Percentiles rank a stretch among this genome's conserved stretches.
phyloP scores from a whole-genome alignment of 2,113 vertebrate species.

The Urocitellus parryii region DNA sequence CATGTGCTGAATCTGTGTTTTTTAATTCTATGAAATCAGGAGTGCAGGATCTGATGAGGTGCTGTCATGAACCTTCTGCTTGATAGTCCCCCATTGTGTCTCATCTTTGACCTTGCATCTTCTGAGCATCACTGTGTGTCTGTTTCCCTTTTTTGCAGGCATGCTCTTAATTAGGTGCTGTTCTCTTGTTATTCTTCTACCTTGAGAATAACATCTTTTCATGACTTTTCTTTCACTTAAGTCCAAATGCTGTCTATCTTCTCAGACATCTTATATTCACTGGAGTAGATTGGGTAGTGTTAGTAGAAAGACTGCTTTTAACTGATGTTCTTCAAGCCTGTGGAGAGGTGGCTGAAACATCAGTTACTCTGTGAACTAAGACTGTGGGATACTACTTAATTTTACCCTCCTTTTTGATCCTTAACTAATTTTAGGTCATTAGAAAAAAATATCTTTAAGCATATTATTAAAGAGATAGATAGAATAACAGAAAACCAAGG shows the following conservation, averaged over 20 bases:
- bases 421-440: neutral
- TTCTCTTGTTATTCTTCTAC: neutral
- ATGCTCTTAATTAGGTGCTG: neutral
- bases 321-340: neutral
- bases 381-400: neutral
- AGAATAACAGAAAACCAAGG: neutral
- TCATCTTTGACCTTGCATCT: neutral
- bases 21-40: too few species aligned
- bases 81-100: neutral
- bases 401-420: neutral
- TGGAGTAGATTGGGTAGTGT: neutral
- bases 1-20: neutral
- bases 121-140: neutral
- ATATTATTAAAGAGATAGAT: neutral
- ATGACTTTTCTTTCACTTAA: neutral
- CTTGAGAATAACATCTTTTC: neutral
- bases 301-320: neutral
- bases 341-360: neutral
- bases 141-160: neutral
- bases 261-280: neutral
- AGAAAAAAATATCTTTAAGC: constrained; percentile 13
- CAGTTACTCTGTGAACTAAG: neutral
- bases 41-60: neutral
- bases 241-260: neutral
- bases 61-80: neutral